Base-by-base conservation (phyloP, 2,888 invertebrate genomes). In the Pyrgus malvae region DNA sequence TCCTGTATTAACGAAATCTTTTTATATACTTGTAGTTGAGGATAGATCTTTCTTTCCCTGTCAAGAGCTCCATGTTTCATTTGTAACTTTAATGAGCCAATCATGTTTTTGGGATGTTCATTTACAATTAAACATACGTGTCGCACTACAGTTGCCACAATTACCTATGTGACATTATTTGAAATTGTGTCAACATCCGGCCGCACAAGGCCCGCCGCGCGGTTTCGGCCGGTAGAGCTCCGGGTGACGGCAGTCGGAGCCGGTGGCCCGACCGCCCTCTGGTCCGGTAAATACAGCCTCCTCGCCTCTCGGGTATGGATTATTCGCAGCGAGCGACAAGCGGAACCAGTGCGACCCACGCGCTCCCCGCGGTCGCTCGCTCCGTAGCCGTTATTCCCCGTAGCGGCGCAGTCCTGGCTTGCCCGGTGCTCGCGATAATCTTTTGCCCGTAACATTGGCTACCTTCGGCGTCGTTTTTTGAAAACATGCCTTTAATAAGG, bases 251-350 rank as follows among this genome's bases (percentile, higher is more conserved):
- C 68, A 68, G 66, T 66, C 61, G 76, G 79, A 75, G 62, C 70
- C 71, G 78, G 77, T 77, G 72, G 80, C 76, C 77, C 81, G 80
- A 72, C 78, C 83, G 82, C 83, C 82, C 85, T 80, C 67, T 60
- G 81, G 84, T 86, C 88, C 87, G 80, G 85, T 84, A 81, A 83
- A 82, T 78, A 85, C 84, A 83, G 83, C 86, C 85, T 83, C 83
- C 83, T 76, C 80, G 79, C 78, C 77, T 76, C 81, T 75, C 83
- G 74, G 72, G 81, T 89, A 87, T 89, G 84, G 89, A 89, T 89
- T 88, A 88, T 87, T 88, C 84, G 83, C 72, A 69, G 76, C 74
- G 71, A 78, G 69, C 76, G 71, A 72, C 70, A 72, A 76, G 72
- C 80, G 73, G 72, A 78, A 78, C 75, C 85, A 70, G 89, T 88